Conservation (phyloP, 2,797 vertebrate genomes). For the Cossypha dichroa region DNA sequence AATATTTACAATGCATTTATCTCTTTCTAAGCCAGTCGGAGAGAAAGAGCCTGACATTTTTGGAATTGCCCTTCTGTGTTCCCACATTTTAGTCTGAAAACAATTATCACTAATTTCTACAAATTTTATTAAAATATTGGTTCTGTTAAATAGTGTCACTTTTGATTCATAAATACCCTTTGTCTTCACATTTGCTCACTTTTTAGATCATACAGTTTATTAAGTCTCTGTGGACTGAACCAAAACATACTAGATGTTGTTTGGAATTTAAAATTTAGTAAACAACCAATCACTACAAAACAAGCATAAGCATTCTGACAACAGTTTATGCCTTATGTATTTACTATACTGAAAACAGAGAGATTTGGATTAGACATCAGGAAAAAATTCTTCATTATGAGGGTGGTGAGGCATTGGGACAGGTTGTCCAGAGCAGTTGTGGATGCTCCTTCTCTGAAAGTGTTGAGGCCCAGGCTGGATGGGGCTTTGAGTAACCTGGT, state of each 20-base stretch:
- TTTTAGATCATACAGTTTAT: neutral
- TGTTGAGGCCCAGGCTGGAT: neutral
- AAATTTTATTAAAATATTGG: neutral
- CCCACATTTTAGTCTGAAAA: slow-evolving; percentile 8
- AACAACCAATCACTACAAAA: neutral
- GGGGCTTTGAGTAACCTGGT: neutral
- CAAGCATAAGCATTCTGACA: neutral
- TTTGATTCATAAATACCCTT: neutral
- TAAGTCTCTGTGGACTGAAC: neutral
- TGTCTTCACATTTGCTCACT: neutral
- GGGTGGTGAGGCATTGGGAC: neutral
- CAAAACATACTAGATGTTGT: neutral
- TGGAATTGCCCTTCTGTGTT: neutral
- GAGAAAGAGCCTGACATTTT: neutral
- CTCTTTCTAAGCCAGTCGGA: neutral
- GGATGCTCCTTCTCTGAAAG: neutral
- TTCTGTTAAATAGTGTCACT: neutral
- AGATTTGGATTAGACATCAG: neutral
- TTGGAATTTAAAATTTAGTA: neutral
- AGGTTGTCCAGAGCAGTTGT: neutral
- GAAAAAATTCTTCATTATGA: neutral
- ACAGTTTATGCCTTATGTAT: accelerated
- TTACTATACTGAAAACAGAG: neutral
- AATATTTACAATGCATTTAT: slow-evolving; percentile 27
- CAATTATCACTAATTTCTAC: slow-evolving; percentile 12